Conservation (phyloP, 1,140 invertebrate species). For the Brachionus manjavacas region DNA sequence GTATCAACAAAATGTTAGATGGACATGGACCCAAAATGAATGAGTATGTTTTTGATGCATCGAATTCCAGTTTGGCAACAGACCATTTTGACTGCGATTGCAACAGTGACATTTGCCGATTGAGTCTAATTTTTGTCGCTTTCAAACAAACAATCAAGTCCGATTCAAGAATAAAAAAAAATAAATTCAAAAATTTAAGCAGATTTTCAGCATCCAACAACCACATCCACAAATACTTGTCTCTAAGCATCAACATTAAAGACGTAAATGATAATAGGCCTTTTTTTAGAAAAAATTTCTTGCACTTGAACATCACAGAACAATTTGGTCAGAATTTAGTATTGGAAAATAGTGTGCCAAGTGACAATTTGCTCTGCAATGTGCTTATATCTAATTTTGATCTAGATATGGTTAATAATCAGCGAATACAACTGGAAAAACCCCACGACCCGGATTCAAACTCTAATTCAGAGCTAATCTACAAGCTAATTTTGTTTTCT, state of each 20-base stretch:
- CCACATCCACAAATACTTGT: neutral
- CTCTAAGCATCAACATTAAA: neutral
- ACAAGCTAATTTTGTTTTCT: neutral
- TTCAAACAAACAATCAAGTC: neutral
- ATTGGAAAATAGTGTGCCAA: neutral
- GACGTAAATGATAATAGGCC: conserved; percentile 19
- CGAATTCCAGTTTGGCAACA: neutral
- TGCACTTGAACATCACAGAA: neutral
- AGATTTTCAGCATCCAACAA: neutral
- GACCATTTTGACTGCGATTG: neutral
- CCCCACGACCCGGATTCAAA: neutral
- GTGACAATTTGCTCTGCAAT: neutral
- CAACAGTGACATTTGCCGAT: neutral
- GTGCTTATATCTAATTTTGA: neutral
- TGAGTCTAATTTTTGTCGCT: neutral
- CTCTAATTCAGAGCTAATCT: neutral
- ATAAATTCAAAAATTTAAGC: neutral
- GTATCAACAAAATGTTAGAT: neutral
- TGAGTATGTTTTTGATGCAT: neutral
- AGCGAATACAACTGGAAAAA: neutral
- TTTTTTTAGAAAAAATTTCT: conserved; percentile 7
- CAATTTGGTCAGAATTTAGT: neutral
- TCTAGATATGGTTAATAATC: neutral
- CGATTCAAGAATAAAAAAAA: neutral
- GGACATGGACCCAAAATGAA: neutral